Percentiles rank a stretch among this genome's conserved stretches.
These are phyloP conservation scores for Hiodon alosoides DNA, from an alignment of 2,113 vertebrate genomes.

Conservation along the genomic window DNA sequence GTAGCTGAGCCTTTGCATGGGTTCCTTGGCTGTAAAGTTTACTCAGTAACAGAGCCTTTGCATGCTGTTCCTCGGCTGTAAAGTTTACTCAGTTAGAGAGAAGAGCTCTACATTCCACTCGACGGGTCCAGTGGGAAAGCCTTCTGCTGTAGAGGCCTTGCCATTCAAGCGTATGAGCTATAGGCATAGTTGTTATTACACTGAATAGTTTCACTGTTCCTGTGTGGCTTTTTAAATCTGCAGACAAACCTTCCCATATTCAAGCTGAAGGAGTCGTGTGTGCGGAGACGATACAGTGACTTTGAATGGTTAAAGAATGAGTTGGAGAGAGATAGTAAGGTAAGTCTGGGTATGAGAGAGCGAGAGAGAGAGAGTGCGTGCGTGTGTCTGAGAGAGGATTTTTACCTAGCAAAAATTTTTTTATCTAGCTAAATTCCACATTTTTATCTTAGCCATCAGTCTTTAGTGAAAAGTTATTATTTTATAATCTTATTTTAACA, in stretches of 20 bases:
- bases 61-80: too few species aligned
- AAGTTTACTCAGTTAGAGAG: background rate
- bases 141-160: background rate
- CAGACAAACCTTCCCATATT: slow-evolving; percentile 98
- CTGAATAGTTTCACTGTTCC: background rate
- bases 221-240: slow-evolving; percentile 18
- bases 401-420: too few species aligned
- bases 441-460: too few species aligned
- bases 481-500: too few species aligned
- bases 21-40: too few species aligned
- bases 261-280: slow-evolving; percentile 92
- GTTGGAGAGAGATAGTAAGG: slow-evolving; percentile 98
- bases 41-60: too few species aligned
- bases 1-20: background rate
- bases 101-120: too few species aligned
- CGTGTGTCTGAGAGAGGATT: too few species aligned
- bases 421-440: too few species aligned
- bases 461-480: too few species aligned
- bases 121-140: background rate
- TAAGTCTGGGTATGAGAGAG: slow-evolving; percentile 46
- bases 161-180: background rate
- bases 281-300: slow-evolving; percentile 94
- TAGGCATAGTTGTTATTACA: background rate
- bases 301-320: slow-evolving; percentile 99
- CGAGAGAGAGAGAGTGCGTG: background rate